phyloP scores from a whole-genome alignment of 2,113 vertebrate genomes.

The Gallinago jamesoni region DNA sequence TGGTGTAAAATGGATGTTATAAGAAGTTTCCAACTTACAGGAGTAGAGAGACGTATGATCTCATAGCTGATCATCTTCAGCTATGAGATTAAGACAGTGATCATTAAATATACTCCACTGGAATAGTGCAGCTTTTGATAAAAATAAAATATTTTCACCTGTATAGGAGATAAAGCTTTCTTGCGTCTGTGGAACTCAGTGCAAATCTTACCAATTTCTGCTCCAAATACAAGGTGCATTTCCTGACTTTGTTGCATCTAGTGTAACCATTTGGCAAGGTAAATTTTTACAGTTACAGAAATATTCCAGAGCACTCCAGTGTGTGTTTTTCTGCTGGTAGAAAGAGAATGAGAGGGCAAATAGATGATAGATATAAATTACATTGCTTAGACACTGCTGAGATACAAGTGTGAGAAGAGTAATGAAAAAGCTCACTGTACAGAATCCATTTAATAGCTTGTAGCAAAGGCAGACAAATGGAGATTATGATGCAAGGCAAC shows the following conservation, averaged over 20 bases:
- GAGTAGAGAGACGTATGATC: not conserved
- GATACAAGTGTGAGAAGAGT: not conserved
- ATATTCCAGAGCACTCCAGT: not conserved
- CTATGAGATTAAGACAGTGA: not conserved
- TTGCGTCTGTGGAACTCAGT: not conserved
- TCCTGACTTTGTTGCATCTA: not conserved
- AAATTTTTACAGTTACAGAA: not conserved
- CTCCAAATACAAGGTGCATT: not conserved
- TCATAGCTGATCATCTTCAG: not conserved
- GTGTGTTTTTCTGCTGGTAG: not conserved
- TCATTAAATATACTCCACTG: not conserved
- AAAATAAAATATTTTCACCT: not conserved
- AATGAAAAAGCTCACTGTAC: not conserved
- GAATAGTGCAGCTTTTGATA: not conserved
- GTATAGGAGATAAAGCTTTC: not conserved
- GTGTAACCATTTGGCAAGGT: not conserved
- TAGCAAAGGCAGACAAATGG: not conserved
- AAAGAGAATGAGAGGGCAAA: not conserved
- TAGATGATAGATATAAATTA: not conserved
- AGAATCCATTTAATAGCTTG: not conserved
- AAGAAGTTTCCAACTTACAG: not conserved
- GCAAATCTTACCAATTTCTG: not conserved
- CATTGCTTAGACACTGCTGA: not conserved
- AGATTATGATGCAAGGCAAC: not conserved
- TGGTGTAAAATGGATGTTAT: not conserved